Percentiles rank a stretch among this genome's conserved stretches.
phyloP scores from a whole-genome alignment of 1,140 invertebrate species.

The Lepidurus couesii region DNA sequence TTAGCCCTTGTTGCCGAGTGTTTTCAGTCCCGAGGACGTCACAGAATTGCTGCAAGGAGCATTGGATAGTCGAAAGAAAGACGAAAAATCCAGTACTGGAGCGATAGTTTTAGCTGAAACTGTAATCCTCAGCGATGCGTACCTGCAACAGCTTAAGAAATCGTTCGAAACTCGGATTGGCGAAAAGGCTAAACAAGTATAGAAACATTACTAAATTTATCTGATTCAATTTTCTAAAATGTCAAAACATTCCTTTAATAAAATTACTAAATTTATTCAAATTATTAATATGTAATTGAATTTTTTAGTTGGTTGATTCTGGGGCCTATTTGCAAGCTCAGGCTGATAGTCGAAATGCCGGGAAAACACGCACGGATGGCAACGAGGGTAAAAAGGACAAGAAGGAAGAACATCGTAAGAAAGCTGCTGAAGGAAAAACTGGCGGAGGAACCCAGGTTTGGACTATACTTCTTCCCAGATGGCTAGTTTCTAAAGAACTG shows the following conservation, averaged over 20 bases:
- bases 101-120: slow-evolving; percentile 47
- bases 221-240: no score
- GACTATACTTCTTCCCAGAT: background rate
- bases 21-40: slow-evolving; percentile 69
- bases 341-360: slow-evolving; percentile 36
- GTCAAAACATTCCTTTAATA: no score
- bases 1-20: slow-evolving; percentile 60
- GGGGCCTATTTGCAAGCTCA: slow-evolving; percentile 41
- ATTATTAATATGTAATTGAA: slow-evolving; percentile 25
- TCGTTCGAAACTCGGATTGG: slow-evolving; percentile 62
- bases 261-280: background rate
- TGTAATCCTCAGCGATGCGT: slow-evolving; percentile 52
- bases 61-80: slow-evolving; percentile 49
- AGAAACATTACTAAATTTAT: background rate
- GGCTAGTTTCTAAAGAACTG: background rate
- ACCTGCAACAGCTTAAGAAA: slow-evolving; percentile 62
- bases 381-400: slow-evolving; percentile 61
- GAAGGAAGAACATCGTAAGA: slow-evolving; percentile 81
- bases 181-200: slow-evolving; percentile 62
- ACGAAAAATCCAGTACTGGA: slow-evolving; percentile 42
- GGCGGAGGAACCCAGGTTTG: slow-evolving; percentile 73
- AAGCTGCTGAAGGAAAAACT: slow-evolving; percentile 74
- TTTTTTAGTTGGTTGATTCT: slow-evolving; percentile 34
- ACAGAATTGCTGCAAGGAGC: slow-evolving; percentile 62
- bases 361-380: slow-evolving; percentile 38